phyloP scores from a whole-genome alignment of 2,797 vertebrate species.

The Benthosema pterotum region DNA sequence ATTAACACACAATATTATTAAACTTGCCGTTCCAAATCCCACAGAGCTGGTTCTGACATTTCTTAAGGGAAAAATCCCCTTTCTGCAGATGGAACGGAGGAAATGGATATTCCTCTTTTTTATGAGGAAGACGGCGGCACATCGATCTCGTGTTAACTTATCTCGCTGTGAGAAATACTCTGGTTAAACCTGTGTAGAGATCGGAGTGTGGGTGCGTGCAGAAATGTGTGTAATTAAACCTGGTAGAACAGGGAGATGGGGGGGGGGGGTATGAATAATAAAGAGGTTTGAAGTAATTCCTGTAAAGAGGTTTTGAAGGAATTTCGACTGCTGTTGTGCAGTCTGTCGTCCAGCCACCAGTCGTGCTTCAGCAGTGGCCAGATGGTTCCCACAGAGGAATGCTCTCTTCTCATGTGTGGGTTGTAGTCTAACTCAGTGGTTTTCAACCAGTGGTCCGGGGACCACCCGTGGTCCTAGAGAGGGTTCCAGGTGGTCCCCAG shows the following conservation, averaged over 20 bases:
- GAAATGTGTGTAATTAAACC: too few relatives aligned
- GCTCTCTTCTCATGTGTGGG: conserved; percentile 37
- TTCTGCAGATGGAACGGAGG: conserved; percentile 69
- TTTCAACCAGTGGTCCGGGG: too few relatives aligned
- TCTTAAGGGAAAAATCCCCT: conserved; percentile 66
- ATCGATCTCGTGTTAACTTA: too few relatives aligned
- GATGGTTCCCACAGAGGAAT: conserved; percentile 24
- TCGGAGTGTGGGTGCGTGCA: conserved; percentile 10
- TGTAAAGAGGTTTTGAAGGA: too few relatives aligned
- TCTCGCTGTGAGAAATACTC: conserved; percentile 19
- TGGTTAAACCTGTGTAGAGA: conserved; percentile 35
- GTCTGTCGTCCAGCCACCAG: conserved; percentile 20
- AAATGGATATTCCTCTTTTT: conserved; percentile 63
- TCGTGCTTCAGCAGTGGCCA: conserved; percentile 37
- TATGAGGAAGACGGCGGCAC: conserved; percentile 55
- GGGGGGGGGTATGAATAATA: conserved; percentile 20
- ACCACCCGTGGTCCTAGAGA: too few relatives aligned
- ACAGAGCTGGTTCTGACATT: conserved; percentile 70
- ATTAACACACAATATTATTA: conserved; percentile 69
- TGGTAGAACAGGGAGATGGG: not conserved
- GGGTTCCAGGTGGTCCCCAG: too few relatives aligned
- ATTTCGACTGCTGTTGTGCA: too few relatives aligned
- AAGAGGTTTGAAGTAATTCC: conserved; percentile 33
- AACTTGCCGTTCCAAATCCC: conserved; percentile 63
- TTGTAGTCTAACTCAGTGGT: too few relatives aligned